Evolutionary conservation across 2,113 vertebrate genomes (phyloP).

Genomic region (Gnathonemus echidnorhynchus): DNA sequence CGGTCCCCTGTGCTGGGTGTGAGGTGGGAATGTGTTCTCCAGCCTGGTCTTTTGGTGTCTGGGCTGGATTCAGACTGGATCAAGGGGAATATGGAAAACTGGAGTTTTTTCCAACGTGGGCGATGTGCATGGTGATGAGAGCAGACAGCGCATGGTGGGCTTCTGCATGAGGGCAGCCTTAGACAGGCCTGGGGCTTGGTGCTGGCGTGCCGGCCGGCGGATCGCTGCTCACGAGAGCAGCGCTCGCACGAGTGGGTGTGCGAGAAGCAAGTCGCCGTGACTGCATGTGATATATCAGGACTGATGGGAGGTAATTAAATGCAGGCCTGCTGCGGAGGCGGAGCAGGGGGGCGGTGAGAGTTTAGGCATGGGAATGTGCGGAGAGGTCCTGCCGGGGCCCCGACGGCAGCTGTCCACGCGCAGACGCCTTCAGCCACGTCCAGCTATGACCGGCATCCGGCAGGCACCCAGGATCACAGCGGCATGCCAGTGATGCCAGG

Average conservation of each 20-base stretch:
- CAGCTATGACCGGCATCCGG: constrained; percentile 63
- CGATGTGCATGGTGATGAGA: constrained; percentile 34
- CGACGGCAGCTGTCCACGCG: constrained; percentile 68
- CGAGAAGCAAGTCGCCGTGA: constrained; percentile 49
- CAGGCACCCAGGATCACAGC: constrained; percentile 39
- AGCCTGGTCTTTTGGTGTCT: constrained; percentile 39
- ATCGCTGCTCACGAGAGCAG: constrained; percentile 52
- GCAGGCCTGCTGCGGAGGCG: constrained; percentile 38
- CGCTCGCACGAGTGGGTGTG: constrained; percentile 47
- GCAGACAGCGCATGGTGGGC: constrained; percentile 35
- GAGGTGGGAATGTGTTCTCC: not conserved
- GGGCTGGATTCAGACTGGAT: constrained; percentile 14
- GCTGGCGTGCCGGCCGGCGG: constrained; percentile 49
- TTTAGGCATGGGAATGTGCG: constrained; percentile 14
- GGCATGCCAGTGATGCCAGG: constrained; percentile 48
- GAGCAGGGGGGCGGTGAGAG: not conserved
- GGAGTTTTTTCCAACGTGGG: constrained; percentile 29
- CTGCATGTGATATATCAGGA: constrained; percentile 57
- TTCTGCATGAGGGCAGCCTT: constrained; percentile 44
- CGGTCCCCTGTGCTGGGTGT: not conserved
- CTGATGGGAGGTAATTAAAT: constrained; percentile 55
- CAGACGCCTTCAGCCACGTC: constrained; percentile 59
- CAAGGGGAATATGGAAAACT: not conserved
- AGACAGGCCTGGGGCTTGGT: constrained; percentile 49
- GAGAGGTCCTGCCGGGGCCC: constrained; percentile 43